Evolutionary conservation across 2,113 vertebrate species (phyloP).

Genomic region (Burhinus oedicnemus): DNA sequence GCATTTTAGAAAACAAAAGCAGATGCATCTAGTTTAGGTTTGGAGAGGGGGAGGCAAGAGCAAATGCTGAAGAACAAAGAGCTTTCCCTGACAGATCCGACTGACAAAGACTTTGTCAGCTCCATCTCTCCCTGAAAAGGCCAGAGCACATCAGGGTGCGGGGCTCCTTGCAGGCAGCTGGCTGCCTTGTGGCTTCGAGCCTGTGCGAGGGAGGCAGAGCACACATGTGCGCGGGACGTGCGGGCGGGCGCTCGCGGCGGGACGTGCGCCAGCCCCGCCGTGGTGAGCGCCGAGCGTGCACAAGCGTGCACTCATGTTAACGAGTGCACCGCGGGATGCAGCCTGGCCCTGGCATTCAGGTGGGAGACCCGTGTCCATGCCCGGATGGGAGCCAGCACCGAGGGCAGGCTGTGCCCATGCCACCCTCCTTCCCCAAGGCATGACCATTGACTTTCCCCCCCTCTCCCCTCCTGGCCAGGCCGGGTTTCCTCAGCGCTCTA

Average conservation of each 20-base stretch:
- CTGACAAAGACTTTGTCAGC: conserved; percentile 62
- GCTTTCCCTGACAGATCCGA: conserved; percentile 41
- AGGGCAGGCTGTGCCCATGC: not conserved
- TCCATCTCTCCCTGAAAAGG: conserved; percentile 21
- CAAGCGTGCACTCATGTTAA: accelerated
- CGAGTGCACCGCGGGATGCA: accelerated
- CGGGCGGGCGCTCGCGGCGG: not conserved
- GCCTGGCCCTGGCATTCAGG: accelerated
- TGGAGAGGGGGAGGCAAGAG: conserved; percentile 40
- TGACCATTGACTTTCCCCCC: accelerated
- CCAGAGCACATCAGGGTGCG: not conserved
- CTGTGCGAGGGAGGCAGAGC: not conserved
- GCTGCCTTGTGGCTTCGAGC: not conserved
- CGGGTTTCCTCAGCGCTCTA: not conserved
- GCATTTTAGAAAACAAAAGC: conserved; percentile 70
- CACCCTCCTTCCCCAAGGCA: not conserved
- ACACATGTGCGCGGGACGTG: not conserved
- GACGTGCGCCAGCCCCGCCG: not conserved
- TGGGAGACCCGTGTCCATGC: accelerated
- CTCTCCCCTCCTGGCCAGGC: too few species aligned
- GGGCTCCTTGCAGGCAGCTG: conserved; percentile 34
- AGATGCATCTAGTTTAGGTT: conserved; percentile 49
- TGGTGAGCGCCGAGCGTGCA: accelerated
- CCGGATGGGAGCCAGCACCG: accelerated
- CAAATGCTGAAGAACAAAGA: conserved; percentile 64